Evolutionary conservation across 2,113 vertebrate genomes (phyloP), one percentile per base, ranked within the genome.

Genomic region (Uria lomvia): DNA sequence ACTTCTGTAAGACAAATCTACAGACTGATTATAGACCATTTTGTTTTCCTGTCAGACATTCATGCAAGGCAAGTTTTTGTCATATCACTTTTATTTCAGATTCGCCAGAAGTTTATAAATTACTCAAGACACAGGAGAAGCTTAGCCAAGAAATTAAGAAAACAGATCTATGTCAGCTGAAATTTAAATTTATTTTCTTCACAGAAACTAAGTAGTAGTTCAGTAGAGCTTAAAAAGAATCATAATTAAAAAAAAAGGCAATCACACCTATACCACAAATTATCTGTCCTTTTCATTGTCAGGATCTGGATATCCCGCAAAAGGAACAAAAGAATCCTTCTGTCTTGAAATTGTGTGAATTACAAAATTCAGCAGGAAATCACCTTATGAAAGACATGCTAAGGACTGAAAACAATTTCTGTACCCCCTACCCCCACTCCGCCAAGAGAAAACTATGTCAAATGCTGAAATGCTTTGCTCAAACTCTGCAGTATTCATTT

Each of bases 101-200:
- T 96, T 97, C 94, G 95, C 36, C 68, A 94, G 73, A 90, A 95
- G 65, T 94, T 96, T 96, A 96, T 95, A 94, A 95, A 94, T 77
- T 76, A 89, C 86, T 96, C 59, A 78, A 84, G 71, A 34, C 29
- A 53, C 11, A 67, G 74, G 36, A 92, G 72, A 90, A 89, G 15
- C 60, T 92, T 93, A 94, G 45, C 30, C 55, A 93, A 62, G 80
- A 94, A 95, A 88, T 29, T n/a, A 76, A 58, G 42, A 73, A 94
- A 73, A 79, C 24, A 88, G 63, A 27, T 91, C 84, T 85, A 49
- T 85, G 24, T 88, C 70, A 94, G 45, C 82, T 43, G 24, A 76
- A 94, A 71, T 73, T 74, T 95, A 95, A 92, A 95, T 89, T 91
- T 76, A n/a, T 83, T 68, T 87, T 67, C 63, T 94, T 78, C 84